Base-by-base conservation (phyloP, 2,113 vertebrate genomes). In the Falcunculus frontatus region DNA sequence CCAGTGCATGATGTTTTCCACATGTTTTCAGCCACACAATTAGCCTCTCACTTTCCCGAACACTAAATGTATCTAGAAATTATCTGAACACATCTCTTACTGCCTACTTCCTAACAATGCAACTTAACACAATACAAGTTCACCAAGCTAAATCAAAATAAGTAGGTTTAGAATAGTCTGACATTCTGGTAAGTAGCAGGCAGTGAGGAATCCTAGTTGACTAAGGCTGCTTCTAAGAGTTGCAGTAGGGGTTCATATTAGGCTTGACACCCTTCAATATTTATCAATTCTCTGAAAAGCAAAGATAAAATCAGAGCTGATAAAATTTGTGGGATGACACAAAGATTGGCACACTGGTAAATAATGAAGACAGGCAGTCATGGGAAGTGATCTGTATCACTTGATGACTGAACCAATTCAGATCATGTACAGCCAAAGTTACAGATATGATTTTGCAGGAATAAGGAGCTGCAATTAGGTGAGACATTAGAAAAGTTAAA, bases 341-440 rank as follows among this genome's bases (percentile, higher is more conserved):
- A 96, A 90, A 95, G 95, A 94, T 92, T 97, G 92, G 67, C 90
- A 93, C 50, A 73, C 55, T 35, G 33, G 92, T 84, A 95, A 95
- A 93, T 95, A 93, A 88, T 80, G 85, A 86, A 92, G 95, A 92
- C 86, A 95, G 76, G 83, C 86, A 96, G 95, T 89, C 92, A 95
- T 53, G 59, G 55, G 77, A 94, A 93, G 52, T 92, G 83, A 92
- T 95, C 86, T 87, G 64, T 74, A 81, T 68, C 80, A 41, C 52
- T 89, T 87, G 83, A 93, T 81, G 91, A 52, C 83, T 92, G 80
- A 85, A 83, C 35, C 0, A 2, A 70, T 91, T 90, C 79, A 90
- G 88, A 72, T 55, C 46, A 59, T 26, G 30, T 67, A 86, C 4
- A 90, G 50, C 14, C 39, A 87, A 84, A 92, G 56, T 52, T 55